A percentile compares a stretch with the other conserved stretches of the same genome.
These are phyloP conservation scores for Siniperca obscura DNA, from an alignment of 2,797 vertebrate genomes.

Conservation along the genomic window DNA sequence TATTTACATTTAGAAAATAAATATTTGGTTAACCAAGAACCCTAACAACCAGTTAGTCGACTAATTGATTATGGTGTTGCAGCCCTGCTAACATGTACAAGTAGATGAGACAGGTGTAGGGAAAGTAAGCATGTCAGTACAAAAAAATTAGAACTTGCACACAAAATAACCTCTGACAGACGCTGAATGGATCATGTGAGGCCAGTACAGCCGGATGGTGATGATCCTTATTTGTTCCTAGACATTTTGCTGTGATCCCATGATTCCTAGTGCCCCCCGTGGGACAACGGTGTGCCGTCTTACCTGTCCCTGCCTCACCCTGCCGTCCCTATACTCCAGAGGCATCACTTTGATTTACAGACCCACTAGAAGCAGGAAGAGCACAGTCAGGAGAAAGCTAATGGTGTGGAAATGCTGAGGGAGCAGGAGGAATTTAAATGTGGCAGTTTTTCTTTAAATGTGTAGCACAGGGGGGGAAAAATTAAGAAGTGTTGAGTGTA, in stretches of 20 bases:
- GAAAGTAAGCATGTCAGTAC: neutral
- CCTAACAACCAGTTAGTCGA: neutral
- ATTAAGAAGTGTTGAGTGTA: conserved; percentile 31
- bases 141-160: neutral
- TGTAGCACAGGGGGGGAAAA: conserved; percentile 8
- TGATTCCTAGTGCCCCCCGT: neutral
- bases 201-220: neutral
- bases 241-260: conserved; percentile 28
- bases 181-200: conserved; percentile 3
- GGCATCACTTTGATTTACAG: conserved; percentile 74
- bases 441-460: conserved; percentile 57
- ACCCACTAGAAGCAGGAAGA: conserved; percentile 60
- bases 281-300: conserved; percentile 24
- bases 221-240: conserved; percentile 13
- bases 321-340: conserved; percentile 45
- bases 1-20: no score
- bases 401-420: conserved; percentile 78
- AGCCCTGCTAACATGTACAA: neutral
- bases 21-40: neutral
- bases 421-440: conserved; percentile 57
- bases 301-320: conserved; percentile 59
- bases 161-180: neutral
- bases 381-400: conserved; percentile 75
- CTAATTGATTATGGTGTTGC: neutral
- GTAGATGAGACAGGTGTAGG: neutral